Evolutionary conservation across 2,888 invertebrate species (phyloP), one percentile per base, ranked within the genome.

Genomic region (Micropterix aruncella): DNA sequence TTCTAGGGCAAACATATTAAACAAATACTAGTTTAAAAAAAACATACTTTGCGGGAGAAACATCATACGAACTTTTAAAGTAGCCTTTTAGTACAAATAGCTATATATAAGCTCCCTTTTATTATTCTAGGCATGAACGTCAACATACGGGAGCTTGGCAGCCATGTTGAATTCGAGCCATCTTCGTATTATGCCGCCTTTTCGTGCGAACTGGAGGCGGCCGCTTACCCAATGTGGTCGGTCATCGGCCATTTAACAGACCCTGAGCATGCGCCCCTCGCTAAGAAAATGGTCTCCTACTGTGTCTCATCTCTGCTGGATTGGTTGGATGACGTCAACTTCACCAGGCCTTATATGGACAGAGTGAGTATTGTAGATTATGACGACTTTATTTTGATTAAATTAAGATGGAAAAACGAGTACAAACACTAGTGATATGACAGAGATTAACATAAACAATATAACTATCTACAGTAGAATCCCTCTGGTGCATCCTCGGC

Each of bases 141-240:
- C 42, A 96, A 96, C 70, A 80, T 88, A 52, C 78, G 94, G 49
- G 93, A 95, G 64, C 71, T 90, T 51, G 82, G 79, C 54, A 84
- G 87, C 44, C 96, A 96, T 67, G 86, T 96, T 14, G 95, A 96
- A 70, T 94, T 90, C 70, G 96, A 97, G 65, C 93, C 94, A 38
- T 92, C 91, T 52, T 91, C 93, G 14, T 97, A 96, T 69, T 96
- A 95, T 69, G 93, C 95, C 40, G 94, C 96, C 19, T 97, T 96
- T 70, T 92, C 93, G 48, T 95, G 95, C 52, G 96, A 97, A 71
- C 68, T 96, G 53, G 96, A 97, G 69, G 93, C 94, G 17, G 92
- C 92, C 55, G 92, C 95, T 12, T 92, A 94, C 66, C 94, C 95
- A 2, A 93, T 96, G 94, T 96, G 95, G 95, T 91, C 93, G 12